Evolutionary conservation across 2,888 invertebrate species (phyloP), one percentile per base, ranked within the genome.

Genomic region (Stenurella melanura): DNA sequence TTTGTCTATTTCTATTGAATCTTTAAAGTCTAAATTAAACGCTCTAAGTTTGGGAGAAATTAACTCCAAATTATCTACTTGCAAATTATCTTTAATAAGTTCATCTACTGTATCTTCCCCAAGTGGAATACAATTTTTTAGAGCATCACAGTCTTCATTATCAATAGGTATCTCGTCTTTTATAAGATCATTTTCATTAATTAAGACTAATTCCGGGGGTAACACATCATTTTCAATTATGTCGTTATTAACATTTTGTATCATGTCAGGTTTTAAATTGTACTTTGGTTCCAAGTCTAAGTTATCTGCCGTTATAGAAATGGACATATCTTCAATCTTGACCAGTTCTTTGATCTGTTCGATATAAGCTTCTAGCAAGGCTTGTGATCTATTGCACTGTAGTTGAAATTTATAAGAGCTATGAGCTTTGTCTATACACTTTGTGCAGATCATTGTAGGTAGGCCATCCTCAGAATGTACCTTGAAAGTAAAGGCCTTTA

Each of bases 101-200:
- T 76, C 76, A 60, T 80, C 80, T 30, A 80, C 79, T 1, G 80
- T 79, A n/a, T 80, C 80, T 50, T 80, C 80, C 30, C 78, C 77
- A 19, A 80, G 60, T 15, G 80, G 79, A 64, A 79, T 68, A 61
- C 79, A 79, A 56, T 68, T 80, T 61, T 78, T 79, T 54, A 80
- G 66, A 69, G 75, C 74, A 73, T 80, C 77, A 74, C 74, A 78
- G 56, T 80, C 78, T 18, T 78, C 75, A 15, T 68, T 69, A 17
- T 66, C 66, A 30, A 68, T 60, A 6, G 56, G 38, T 74, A 57
- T 61, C 26, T 64, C 75, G 19, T 70, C 60, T 26, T 72, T 58
- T 68, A 64, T 61, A 58, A 78, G 67, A 38, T 73, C 58, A 61
- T 73, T 42, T 57, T 74, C 70, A 18, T 77, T 68, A 12, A 77